phyloP scores from a whole-genome alignment of 1,140 invertebrate species.

The Lepidurus couesii region DNA sequence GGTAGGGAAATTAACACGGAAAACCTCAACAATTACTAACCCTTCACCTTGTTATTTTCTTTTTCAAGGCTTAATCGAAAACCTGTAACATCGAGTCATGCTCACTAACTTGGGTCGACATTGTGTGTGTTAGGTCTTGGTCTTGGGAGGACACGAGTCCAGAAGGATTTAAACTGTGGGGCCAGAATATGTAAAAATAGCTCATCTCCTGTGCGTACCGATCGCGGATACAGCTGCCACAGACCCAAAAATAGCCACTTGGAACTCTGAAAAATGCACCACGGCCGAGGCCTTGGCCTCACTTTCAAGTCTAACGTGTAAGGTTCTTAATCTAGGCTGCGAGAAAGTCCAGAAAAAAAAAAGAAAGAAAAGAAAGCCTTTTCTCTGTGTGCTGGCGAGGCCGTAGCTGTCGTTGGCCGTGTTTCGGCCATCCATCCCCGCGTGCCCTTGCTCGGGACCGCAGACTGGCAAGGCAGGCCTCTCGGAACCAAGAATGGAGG shows the following conservation, averaged over 20 bases:
- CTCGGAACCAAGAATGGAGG: background rate
- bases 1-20: no score
- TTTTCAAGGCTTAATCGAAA: no score
- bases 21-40: no score
- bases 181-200: background rate
- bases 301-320: background rate
- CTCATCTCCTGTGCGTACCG: background rate
- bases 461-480: background rate
- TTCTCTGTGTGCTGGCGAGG: background rate
- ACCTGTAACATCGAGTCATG: no score
- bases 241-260: background rate
- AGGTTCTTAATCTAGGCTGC: background rate
- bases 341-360: background rate
- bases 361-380: background rate
- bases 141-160: background rate
- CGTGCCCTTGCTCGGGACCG: background rate
- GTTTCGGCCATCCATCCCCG: background rate
- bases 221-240: constrained; percentile 13
- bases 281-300: constrained; percentile 12
- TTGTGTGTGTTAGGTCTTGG: background rate
- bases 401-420: background rate
- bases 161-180: background rate
- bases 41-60: no score
- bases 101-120: background rate
- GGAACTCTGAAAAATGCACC: background rate